Evolutionary conservation across 2,888 invertebrate genomes (phyloP), one percentile per base, ranked within the genome.

Genomic region (Sympetrum striolatum): DNA sequence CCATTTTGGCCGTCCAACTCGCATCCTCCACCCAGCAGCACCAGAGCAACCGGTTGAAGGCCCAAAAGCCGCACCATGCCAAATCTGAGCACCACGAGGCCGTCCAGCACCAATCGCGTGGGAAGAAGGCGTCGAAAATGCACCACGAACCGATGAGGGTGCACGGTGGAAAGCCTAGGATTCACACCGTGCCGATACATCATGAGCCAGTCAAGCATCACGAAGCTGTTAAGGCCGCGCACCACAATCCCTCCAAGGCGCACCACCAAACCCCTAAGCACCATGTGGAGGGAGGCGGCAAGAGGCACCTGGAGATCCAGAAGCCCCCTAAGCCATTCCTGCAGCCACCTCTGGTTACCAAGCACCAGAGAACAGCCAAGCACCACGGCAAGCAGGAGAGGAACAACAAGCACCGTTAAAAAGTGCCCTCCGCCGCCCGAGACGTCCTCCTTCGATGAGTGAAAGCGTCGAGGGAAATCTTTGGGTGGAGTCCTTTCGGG

Each of bases 281-380:
- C 81, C 86, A 86, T 39, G 58, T 37, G 18, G 15, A n/a, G n/a
- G 86, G 60, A 12, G 86, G 60, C 6, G 60, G 60, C 12, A 86
- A 86, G 60, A 35, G 86, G 22, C 60, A 60, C 2, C 37, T 86
- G 39, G 86, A 86, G 86, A 60, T 58, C 18, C 86, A 86, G 60
- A 86, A 86, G 60, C 86, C 86, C 2, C 86, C 86, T 0, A 86
- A 86, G 37, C 86, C 86, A 4, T 86, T 86, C 64, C 86, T 86
- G 22, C 86, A 86, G 37, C 86, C 86, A 0, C 86, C 86, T 1
- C 53, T 64, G 35, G 0, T 86, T 8, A 60, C 60, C 37, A 86
- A 86, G 37, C 86, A 86, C 86, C 58, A 58, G 14, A 25, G 31
- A 31, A 25, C 73, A 14, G 73, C 14, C 73, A 73, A 73, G 73